Conservation (phyloP, 1,140 invertebrate species). For the Druon quercuslanigerum region DNA sequence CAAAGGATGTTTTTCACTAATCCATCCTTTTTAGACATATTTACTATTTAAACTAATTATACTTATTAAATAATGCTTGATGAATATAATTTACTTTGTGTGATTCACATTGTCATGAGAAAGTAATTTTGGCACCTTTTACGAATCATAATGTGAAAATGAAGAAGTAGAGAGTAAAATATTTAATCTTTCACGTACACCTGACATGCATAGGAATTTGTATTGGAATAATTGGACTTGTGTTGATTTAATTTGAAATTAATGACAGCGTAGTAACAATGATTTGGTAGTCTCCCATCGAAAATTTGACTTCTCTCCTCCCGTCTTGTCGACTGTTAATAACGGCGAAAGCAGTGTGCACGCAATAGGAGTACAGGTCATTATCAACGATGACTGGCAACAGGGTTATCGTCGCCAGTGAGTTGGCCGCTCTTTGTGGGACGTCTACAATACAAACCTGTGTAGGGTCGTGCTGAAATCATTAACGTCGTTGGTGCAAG, state of each 20-base stretch:
- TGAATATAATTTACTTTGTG: too few relatives aligned
- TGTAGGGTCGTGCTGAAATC: conserved; percentile 62
- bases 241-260: conserved; percentile 19
- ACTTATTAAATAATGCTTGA: too few relatives aligned
- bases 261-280: conserved; percentile 42
- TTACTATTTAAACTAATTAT: too few relatives aligned
- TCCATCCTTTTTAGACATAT: too few relatives aligned
- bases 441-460: conserved; percentile 56
- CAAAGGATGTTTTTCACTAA: too few relatives aligned
- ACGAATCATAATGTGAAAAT: too few relatives aligned
- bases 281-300: conserved; percentile 47
- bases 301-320: conserved; percentile 51
- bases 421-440: conserved; percentile 62
- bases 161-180: too few relatives aligned
- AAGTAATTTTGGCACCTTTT: too few relatives aligned
- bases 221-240: conserved; percentile 19
- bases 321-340: conserved; percentile 61
- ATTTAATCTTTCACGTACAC: not conserved
- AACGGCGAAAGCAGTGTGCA: conserved; percentile 57
- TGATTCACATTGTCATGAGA: too few relatives aligned
- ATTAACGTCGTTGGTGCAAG: conserved; percentile 55
- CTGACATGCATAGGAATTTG: not conserved
- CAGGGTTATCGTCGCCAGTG: conserved; percentile 61
- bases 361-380: conserved; percentile 55
- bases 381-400: conserved; percentile 71